Base-by-base conservation (phyloP, 2,797 vertebrate genomes). In the Avahi laniger region DNA sequence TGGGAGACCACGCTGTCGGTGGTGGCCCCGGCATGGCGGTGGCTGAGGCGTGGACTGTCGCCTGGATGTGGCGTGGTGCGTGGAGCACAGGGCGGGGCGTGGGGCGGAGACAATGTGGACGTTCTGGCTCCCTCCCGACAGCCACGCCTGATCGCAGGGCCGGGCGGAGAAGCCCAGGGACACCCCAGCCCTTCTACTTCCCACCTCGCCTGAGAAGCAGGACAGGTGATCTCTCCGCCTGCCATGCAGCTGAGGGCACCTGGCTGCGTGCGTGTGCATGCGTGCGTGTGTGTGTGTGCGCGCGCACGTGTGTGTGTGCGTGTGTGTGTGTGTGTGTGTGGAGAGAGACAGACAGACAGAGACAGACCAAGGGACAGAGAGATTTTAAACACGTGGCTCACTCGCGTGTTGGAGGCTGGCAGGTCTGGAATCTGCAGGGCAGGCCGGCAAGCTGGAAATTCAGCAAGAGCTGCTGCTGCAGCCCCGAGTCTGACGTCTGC, bases 361-460 rank as follows among this genome's bases (percentile, higher is more conserved):
- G 24, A 28, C 30, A 30, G 59, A 61, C 28, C 13, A 12, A n/a
- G 63, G 33, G 33, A 65, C 63, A 65, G 63, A n/a, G 46, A 15
- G 38, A 97, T 97, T 91, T 86, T 94, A 78, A 95, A 91, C 97
- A 61, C 4, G 1, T 43, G 75, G 43, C 76, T 14, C n/a, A 3
- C 18, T 6, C 41, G 5, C 7, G 1, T n/a, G 13, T 30, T 30
- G 7, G 35, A 26, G 26, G 24, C 22, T 12, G 18, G n/a, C 57
- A 59, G 3, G 11, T 22, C 35, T 76, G 18, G 43, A 43, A 4
- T 65, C 52, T 30, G 43, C 13, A 30, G 7, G 5, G 15, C 24
- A 1, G 12, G 24, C 46, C 0, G 5, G 15, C 24, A 1, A 12
- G 63, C 57, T 22, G 54, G 76, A 30, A 13, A 46, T n/a, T 61